These are phyloP conservation scores for Sesia bembeciformis DNA, from an alignment of 2,888 invertebrate genomes.

Conservation along the genomic window DNA sequence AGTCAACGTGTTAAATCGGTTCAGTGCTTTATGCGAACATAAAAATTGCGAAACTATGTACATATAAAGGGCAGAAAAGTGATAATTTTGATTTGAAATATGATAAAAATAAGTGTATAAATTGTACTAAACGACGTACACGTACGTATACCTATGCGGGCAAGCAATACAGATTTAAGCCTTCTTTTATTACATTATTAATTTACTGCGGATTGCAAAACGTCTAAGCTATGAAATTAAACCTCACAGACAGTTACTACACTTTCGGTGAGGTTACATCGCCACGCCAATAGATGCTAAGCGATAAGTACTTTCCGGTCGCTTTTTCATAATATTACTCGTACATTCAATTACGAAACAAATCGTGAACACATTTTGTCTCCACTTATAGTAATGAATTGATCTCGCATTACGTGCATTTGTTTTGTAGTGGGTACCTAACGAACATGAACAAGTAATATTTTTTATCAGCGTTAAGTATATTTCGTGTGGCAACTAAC, in stretches of 20 bases:
- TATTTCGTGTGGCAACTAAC: no score
- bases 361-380: background rate
- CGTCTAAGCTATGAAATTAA: constrained; percentile 4
- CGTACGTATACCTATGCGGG: no score
- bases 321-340: constrained; percentile 1
- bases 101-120: no score
- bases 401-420: background rate
- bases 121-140: no score
- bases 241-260: constrained; percentile 6
- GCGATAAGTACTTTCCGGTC: constrained; percentile 2
- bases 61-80: no score
- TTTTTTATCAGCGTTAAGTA: background rate
- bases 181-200: constrained; percentile 6
- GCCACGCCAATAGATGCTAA: background rate
- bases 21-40: no score
- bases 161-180: background rate
- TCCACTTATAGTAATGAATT: background rate
- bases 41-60: no score
- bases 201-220: constrained; percentile 5
- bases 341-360: constrained; percentile 1
- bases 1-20: no score
- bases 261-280: constrained; percentile 2
- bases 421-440: background rate
- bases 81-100: no score
- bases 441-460: background rate